Evolutionary conservation across 1,140 invertebrate genomes (phyloP), one percentile per base, ranked within the genome.

Genomic region (Lethrus apterus): DNA sequence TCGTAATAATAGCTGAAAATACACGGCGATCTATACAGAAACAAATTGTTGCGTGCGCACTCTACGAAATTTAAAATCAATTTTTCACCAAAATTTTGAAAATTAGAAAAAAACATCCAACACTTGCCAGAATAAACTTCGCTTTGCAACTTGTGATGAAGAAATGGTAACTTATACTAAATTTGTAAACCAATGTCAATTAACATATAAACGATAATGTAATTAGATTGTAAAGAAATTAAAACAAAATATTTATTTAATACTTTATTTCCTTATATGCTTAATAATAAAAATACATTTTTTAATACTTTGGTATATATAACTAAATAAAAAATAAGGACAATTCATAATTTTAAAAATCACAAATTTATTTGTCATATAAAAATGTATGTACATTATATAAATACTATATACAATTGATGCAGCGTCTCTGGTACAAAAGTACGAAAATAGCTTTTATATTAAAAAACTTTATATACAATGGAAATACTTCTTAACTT

Each of bases 1-100:
- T 49, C 47, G 40, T 49, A 49, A 49, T 35, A 35, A 13, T 42
- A 2, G 9, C 44, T 38, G 40, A 44, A 49, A 49, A 49, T 49
- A 41, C 17, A 40, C 10, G 13, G 20, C 14, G 47, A 49, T 49
- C 47, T 49, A 49, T 49, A 49, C 14, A 5, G n/a, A 15, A 4
- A 24, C 2, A n/a, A 7, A 13, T 23, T 7, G 13, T 10, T 40
- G 18, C 36, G 20, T 24, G 36, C 19, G 21, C 19, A 21, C 33
- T 21, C 23, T 7, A 7, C 23, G 5, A 5, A 26, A 26, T 26
- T 26, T 26, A n/a, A 26, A 26, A 7, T n/a, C 5, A n/a, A 26
- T n/a, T n/a, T 26, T 26, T 26, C 23, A 26, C 23, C n/a, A 26
- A 26, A 26, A 26, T 26, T 7, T n/a, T 26, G 23, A 26, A 26